These are phyloP conservation scores for Scrobipalpa atriplicella DNA, from an alignment of 2,888 invertebrate genomes.

Conservation along the genomic window DNA sequence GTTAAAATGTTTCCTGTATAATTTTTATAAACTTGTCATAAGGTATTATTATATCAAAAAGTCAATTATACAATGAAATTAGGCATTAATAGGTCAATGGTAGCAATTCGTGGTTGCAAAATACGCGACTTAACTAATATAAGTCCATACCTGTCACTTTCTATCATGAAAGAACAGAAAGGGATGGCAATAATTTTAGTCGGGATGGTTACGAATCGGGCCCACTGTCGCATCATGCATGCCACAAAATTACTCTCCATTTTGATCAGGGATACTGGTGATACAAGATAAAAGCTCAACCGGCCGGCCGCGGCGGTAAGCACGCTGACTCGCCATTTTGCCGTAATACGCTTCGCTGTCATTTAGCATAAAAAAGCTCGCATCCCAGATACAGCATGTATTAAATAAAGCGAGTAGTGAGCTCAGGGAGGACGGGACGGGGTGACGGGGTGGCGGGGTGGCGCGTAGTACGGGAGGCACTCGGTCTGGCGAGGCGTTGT, in stretches of 20 bases:
- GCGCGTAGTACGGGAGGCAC: conserved; percentile 83
- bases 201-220: too few relatives aligned
- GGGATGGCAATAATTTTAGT: too few relatives aligned
- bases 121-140: too few relatives aligned
- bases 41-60: too few relatives aligned
- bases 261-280: conserved; percentile 27
- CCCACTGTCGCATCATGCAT: conserved; percentile 38
- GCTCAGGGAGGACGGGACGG: conserved; percentile 53
- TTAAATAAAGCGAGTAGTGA: conserved; percentile 79
- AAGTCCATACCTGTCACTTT: too few relatives aligned
- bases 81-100: too few relatives aligned
- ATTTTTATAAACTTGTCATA: too few relatives aligned
- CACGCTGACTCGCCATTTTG: conserved; percentile 55
- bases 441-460: conserved; percentile 50
- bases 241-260: conserved; percentile 55
- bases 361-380: conserved; percentile 77
- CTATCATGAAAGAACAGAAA: too few relatives aligned
- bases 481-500: conserved; percentile 85
- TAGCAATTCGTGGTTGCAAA: too few relatives aligned
- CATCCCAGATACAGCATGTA: conserved; percentile 76
- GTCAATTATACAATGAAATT: too few relatives aligned
- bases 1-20: too few relatives aligned
- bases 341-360: conserved; percentile 67
- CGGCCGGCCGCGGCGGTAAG: conserved; percentile 5
- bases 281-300: not conserved